Conservation (phyloP, 1,140 invertebrate genomes). For the Cherax quadricarinatus region DNA sequence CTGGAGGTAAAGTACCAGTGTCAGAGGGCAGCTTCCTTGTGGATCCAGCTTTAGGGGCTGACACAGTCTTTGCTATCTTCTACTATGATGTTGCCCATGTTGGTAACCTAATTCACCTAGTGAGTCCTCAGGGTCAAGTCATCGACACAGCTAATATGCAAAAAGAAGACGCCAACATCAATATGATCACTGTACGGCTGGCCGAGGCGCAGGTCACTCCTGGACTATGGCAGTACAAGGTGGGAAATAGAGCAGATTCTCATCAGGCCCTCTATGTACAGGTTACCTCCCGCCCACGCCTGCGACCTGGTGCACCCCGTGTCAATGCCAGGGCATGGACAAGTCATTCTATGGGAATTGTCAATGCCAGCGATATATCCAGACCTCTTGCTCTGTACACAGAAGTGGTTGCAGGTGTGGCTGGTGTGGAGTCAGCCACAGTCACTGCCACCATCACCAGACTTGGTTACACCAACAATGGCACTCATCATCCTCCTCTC, state of each 20-base stretch:
- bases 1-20: conserved; percentile 56
- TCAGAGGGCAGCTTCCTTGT: conserved; percentile 73
- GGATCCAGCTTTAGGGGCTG: conserved; percentile 73
- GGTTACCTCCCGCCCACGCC: conserved; percentile 66
- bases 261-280: conserved; percentile 72
- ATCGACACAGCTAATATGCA: conserved; percentile 73
- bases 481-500: conserved; percentile 61
- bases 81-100: conserved; percentile 74
- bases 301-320: conserved; percentile 16
- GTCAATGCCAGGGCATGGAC: conserved; percentile 68
- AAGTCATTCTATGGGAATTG: conserved; percentile 58
- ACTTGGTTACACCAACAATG: conserved; percentile 67
- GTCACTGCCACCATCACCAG: conserved; percentile 68
- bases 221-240: conserved; percentile 72
- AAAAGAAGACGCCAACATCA: conserved; percentile 72
- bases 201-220: conserved; percentile 65
- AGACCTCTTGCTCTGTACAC: conserved; percentile 66
- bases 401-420: conserved; percentile 60
- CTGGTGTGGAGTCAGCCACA: conserved; percentile 57
- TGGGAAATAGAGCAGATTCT: conserved; percentile 70
- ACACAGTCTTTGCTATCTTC: conserved; percentile 74
- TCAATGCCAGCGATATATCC: conserved; percentile 71
- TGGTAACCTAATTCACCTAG: conserved; percentile 72
- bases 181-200: conserved; percentile 72
- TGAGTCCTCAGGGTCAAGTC: conserved; percentile 70